Conservation (phyloP, 2,113 vertebrate species). For the Oophaga pumilio region DNA sequence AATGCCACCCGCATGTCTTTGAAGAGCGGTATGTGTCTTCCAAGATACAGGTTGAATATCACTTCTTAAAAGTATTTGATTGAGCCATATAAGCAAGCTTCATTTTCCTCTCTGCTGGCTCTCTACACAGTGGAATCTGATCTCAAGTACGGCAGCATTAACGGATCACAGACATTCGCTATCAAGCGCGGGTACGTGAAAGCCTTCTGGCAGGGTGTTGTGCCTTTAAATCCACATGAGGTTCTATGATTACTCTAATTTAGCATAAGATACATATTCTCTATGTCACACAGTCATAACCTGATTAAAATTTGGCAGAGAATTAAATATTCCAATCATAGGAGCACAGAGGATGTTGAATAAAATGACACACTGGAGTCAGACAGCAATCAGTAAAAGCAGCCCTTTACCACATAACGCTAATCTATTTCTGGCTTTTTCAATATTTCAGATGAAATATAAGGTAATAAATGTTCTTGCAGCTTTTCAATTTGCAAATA, state of each 20-base stretch:
- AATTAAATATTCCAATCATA: slow-evolving; percentile 43
- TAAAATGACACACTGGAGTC: slow-evolving; percentile 44
- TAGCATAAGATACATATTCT: slow-evolving; percentile 35
- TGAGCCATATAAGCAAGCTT: slow-evolving; percentile 32
- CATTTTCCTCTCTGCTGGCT: slow-evolving; percentile 35
- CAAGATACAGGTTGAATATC: slow-evolving; percentile 44
- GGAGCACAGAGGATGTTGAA: slow-evolving; percentile 33
- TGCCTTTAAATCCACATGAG: slow-evolving; percentile 24
- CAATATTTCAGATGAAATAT: background rate
- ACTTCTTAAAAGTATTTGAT: slow-evolving; percentile 49
- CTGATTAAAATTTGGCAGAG: slow-evolving; percentile 52
- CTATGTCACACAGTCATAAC: slow-evolving; percentile 37
- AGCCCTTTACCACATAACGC: slow-evolving; percentile 12
- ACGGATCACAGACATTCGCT: background rate
- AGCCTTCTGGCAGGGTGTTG: slow-evolving; percentile 15
- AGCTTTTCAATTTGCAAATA: background rate
- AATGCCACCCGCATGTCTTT: slow-evolving; percentile 34
- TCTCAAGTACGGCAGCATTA: slow-evolving; percentile 45
- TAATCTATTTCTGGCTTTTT: slow-evolving; percentile 28
- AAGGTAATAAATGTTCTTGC: background rate
- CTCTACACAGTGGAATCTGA: slow-evolving; percentile 29
- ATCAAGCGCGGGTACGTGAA: background rate
- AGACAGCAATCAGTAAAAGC: slow-evolving; percentile 43
- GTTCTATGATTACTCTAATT: slow-evolving; percentile 30
- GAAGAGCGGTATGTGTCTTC: slow-evolving; percentile 35